Base-by-base conservation (phyloP, 2,797 vertebrate genomes). In the Cyprinella venusta region DNA sequence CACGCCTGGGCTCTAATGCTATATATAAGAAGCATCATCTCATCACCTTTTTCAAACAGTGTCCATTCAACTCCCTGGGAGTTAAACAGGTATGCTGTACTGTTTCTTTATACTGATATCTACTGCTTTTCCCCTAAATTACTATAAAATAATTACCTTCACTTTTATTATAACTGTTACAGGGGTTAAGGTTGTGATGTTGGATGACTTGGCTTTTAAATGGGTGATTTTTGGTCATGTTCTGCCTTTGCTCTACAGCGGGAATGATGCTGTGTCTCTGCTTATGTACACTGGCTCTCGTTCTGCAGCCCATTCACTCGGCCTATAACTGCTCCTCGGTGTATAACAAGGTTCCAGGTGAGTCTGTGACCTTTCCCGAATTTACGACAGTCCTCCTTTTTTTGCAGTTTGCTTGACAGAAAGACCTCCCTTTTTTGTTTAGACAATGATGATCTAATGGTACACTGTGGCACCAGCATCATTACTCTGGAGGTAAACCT, bases 401-500 rank as follows among this genome's bases (percentile, higher is more conserved):
- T 36, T 9, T 33, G 33, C 36, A 33, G 26, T 21, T 56, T 78
- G n/a, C 50, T 65, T 48, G 33, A 36, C 36, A 54, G 24, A 80
- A 77, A 87, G 18, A n/a, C n/a, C 38, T 12, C 1, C 69, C 18
- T 74, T 48, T 21, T 75, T 3, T 81, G 13, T 63, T 5, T 21
- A 96, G 95, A 88, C 54, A 95, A 93, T 85, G 88, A 87, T 2
- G 95, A 96, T 85, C 70, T 96, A 81, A 75, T 4, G 0, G 93
- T 95, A 7, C 87, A 89, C 65, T 96, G 95, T 61, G 94, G 94
- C 19, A 63, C 91, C 64, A 89, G 9, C 0, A 3, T 83, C 8
- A 96, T 96, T 85, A 90, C 80, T 13, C 80, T 96, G 88, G 90
- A 92, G 82, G 87, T 96, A 84, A 95, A 95, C 89, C 83, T 94